Evolutionary conservation across 2,888 invertebrate species (phyloP), one percentile per base, ranked within the genome.

Genomic region (Ischnura elegans): DNA sequence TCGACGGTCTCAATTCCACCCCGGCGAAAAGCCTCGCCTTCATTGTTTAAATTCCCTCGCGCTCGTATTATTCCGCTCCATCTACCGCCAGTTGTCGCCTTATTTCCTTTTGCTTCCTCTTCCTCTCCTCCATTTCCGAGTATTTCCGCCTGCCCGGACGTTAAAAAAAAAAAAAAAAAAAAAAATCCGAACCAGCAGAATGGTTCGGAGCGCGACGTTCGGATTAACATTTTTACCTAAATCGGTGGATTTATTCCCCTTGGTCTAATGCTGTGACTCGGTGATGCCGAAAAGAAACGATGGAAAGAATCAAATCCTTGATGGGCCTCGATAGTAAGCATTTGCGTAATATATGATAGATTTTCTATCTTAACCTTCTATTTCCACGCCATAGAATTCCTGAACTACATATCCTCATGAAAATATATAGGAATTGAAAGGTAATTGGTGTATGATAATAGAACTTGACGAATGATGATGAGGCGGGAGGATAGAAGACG

Each of bases 1-100:
- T 76, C 29, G 36, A 76, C 36, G 76, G 76, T 76, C 76, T 76
- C 76, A 76, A 76, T 76, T 76, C 36, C 76, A 13, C 76, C 76
- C 36, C 13, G 13, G 76, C 76, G 76, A 76, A 13, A 61, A 25
- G 76, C 76, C 29, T 76, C 76, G 76, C 36, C 76, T 76, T 36
- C 76, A 76, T 76, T 76, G 76, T 76, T 36, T 76, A 76, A 76
- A 76, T 76, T 76, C 76, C 29, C 76, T 16, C 13, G 76, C 36
- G 76, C 29, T 5, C 29, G 76, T 76, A 76, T 76, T 36, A 76
- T 76, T 76, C 76, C 36, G 76, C 76, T 76, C 76, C 36, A 76
- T 76, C 76, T 76, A 29, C 29, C 76, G 29, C 10, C 76, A 36
- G 36, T 36, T 36, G 25, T 76, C 36, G 76, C 76, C 76, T 76